Evolutionary conservation across 2,113 vertebrate genomes (phyloP).

Genomic region (Plecturocebus donacophilus): DNA sequence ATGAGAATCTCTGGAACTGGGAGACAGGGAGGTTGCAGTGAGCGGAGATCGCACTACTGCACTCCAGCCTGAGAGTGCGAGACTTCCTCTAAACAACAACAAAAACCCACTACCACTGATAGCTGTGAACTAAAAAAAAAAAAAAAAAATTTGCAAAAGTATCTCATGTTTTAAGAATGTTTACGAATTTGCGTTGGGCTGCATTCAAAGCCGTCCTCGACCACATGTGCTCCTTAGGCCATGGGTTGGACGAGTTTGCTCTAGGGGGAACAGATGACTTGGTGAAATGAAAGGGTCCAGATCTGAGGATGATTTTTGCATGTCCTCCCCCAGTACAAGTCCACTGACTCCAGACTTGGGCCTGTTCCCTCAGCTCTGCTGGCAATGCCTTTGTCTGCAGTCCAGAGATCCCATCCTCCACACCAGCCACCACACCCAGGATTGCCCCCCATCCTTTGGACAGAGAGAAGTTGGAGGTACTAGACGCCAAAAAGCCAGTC

Average conservation of each 20-base stretch:
- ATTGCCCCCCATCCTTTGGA: background rate
- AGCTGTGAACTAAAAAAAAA: too few species aligned
- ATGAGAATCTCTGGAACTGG: too few species aligned
- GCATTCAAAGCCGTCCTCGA: too few species aligned
- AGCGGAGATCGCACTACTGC: too few species aligned
- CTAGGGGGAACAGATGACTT: background rate
- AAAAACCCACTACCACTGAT: too few species aligned
- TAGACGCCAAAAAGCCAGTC: background rate
- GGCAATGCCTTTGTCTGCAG: background rate
- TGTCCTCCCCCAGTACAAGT: background rate
- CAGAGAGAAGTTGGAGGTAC: background rate
- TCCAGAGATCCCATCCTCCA: background rate
- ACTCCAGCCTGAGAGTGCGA: too few species aligned
- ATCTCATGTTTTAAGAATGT: too few species aligned
- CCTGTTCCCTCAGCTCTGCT: background rate
- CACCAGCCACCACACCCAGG: background rate
- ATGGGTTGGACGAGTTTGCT: background rate
- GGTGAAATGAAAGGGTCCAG: background rate
- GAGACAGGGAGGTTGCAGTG: too few species aligned
- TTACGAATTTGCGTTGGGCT: too few species aligned
- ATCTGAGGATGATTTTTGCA: background rate
- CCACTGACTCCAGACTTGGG: background rate
- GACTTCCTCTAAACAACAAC: too few species aligned
- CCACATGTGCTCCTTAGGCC: too few species aligned
- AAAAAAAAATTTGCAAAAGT: background rate